phyloP scores from a whole-genome alignment of 2,888 invertebrate species.

The Drosophila phalerata region DNA sequence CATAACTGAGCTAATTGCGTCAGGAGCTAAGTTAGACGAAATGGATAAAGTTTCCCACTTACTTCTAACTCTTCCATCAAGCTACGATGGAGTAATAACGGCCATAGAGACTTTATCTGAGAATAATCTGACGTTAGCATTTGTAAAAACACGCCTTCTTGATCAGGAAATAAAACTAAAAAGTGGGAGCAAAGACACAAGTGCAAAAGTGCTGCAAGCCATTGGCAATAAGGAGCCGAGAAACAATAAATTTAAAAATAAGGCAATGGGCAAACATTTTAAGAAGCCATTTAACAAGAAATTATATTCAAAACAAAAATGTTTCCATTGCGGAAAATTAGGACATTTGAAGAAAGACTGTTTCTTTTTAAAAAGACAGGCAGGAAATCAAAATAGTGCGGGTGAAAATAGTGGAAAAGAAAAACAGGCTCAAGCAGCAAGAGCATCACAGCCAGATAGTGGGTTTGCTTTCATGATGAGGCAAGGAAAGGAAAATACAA shows the following conservation, averaged over 20 bases:
- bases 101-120: slow-evolving; percentile 30
- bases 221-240: too few species aligned
- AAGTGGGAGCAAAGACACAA: too few species aligned
- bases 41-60: slow-evolving; percentile 9
- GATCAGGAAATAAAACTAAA: slow-evolving; percentile 23
- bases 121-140: slow-evolving; percentile 21
- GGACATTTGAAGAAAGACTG: too few species aligned
- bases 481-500: neutral
- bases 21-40: slow-evolving; percentile 26
- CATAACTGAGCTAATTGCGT: neutral
- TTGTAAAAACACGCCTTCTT: slow-evolving; percentile 36
- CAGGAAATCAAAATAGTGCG: too few species aligned
- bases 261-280: too few species aligned
- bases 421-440: slow-evolving; percentile 13
- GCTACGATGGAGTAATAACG: slow-evolving; percentile 30
- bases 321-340: too few species aligned
- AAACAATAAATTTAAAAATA: too few species aligned
- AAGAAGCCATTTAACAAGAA: too few species aligned
- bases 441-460: slow-evolving; percentile 22
- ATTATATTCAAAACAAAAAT: too few species aligned
- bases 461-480: slow-evolving; percentile 27
- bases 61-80: slow-evolving; percentile 23
- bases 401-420: too few species aligned
- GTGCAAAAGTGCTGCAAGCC: too few species aligned
- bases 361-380: too few species aligned